Evolutionary conservation across 2,113 vertebrate species (phyloP), one percentile per base, ranked within the genome.

Genomic region (Ciconia maguari): DNA sequence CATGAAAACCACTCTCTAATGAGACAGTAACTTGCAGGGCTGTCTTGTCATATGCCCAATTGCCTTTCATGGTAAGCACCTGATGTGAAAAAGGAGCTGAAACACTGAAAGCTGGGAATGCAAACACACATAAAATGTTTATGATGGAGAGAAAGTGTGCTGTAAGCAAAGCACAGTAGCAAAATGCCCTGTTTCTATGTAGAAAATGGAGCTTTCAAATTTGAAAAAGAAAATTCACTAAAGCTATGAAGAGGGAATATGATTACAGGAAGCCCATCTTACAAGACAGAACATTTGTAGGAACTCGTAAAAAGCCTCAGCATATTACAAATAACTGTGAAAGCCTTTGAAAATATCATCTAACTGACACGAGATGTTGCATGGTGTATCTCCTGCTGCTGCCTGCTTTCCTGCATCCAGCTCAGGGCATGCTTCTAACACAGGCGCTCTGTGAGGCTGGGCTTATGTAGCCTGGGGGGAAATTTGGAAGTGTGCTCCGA

Each of bases 391-490:
- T 75, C 12, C n/a, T 42, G 42, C 61, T 65, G 48, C 64, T 76
- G 13, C 60, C 26, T 46, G 32, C n/a, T 94, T 62, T 79, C 55
- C 42, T 71, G 27, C 16, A 46, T 48, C 46, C 55, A 72, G 25
- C 58, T 68, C n/a, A 27, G 38, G 29, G 32, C 38, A 32, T 0
- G 4, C 18, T 58, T 65, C 44, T 49, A 49, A 70, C 5, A 3
- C 58, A 42, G 24, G 16, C 1, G 9, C 24, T 52, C 46, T 2
- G 1, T 0, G 21, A 78, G 8, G 3, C 32, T 58, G 42, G 46
- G 27, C 10, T 68, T 7, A 0, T 7, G 9, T 17, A 83, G 49
- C 57, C 13, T 1, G 2, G 32, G 8, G 24, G 1, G 12, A 64
- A 38, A 69, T n/a, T 26, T 52, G 44, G 20, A 76, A 80, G 4